Conservation (phyloP, 2,113 vertebrate species). For the Tauraco erythrolophus region DNA sequence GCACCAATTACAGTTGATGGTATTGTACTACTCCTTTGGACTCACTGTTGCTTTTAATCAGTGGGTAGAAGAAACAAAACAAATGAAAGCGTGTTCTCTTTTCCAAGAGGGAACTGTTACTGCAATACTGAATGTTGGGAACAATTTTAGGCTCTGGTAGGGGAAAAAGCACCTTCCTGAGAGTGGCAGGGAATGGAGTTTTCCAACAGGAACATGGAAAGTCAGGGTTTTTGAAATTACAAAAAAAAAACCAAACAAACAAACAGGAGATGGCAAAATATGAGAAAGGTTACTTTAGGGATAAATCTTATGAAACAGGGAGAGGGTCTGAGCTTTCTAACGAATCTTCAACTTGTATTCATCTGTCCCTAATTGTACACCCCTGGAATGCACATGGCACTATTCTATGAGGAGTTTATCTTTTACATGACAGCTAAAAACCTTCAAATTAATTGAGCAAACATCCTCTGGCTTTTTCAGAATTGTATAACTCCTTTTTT, state of each 20-base stretch:
- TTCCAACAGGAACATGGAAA: not conserved
- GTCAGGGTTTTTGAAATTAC: not conserved
- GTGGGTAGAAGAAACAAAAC: not conserved
- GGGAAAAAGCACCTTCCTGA: not conserved
- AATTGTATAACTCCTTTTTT: slow-evolving; percentile 7
- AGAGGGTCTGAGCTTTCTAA: not conserved
- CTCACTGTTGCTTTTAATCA: not conserved
- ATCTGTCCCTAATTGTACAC: not conserved
- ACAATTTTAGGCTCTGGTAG: not conserved
- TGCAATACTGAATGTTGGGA: not conserved
- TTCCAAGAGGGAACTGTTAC: not conserved
- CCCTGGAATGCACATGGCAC: slow-evolving; percentile 7
- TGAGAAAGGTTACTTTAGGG: not conserved
- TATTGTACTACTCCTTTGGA: not conserved
- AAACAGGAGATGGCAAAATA: not conserved
- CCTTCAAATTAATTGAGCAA: slow-evolving; percentile 9
- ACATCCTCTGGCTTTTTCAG: not conserved
- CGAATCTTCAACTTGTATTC: not conserved
- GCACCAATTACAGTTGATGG: not conserved
- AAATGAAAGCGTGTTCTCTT: not conserved
- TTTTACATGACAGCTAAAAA: slow-evolving; percentile 8
- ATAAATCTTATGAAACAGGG: not conserved
- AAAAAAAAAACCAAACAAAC: not conserved
- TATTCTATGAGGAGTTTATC: not conserved
- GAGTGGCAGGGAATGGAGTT: not conserved